phyloP scores from a whole-genome alignment of 2,888 invertebrate species.

The Dryococelus australis region DNA sequence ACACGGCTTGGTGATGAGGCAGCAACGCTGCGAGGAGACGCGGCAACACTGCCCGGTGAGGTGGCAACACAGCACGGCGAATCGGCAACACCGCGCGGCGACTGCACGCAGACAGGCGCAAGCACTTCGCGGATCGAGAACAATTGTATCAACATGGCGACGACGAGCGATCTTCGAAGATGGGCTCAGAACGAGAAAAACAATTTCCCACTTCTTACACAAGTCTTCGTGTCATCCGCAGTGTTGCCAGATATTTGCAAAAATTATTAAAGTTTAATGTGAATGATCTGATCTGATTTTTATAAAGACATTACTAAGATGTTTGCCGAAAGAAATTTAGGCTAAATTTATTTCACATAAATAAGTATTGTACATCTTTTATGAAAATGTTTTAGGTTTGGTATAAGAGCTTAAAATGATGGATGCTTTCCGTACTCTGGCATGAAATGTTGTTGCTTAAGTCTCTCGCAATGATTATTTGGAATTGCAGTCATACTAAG shows the following conservation, averaged over 20 bases:
- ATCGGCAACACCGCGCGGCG: no score
- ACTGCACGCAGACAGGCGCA: no score
- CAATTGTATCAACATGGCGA: no score
- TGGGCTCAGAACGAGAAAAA: no score
- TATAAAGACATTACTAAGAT: no score
- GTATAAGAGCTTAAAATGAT: background rate
- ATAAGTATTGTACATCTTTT: no score
- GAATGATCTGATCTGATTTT: no score
- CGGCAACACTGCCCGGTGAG: constrained; percentile 7
- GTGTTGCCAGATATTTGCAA: background rate
- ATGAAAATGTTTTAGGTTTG: background rate
- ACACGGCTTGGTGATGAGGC: background rate
- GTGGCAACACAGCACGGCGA: background rate
- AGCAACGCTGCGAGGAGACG: background rate
- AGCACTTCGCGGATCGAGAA: no score
- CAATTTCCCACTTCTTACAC: no score
- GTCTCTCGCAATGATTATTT: background rate
- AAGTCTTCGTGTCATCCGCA: background rate
- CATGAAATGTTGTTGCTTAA: background rate
- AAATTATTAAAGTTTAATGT: background rate
- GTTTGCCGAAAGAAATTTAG: no score
- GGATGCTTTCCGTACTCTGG: background rate
- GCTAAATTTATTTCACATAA: no score
- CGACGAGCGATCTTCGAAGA: no score
- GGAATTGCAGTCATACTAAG: background rate